Evolutionary conservation across 2,113 vertebrate genomes (phyloP), one percentile per base, ranked within the genome.

Genomic region (Gavia stellata): DNA sequence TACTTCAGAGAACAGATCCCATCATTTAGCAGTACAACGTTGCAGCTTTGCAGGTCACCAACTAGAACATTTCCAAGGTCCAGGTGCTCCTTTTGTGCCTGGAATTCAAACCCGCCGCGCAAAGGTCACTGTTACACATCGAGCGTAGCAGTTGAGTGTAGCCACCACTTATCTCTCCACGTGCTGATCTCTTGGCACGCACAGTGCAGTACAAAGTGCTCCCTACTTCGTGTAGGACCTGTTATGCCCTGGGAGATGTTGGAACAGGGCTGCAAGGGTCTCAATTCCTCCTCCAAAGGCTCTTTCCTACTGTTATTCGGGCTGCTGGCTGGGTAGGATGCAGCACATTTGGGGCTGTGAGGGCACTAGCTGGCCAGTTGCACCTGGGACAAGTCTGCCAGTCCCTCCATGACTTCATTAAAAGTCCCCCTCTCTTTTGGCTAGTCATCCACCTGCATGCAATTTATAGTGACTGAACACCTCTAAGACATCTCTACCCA

Each of bases 1-100:
- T 99, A 99, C 67, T 97, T 97, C 85, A 99, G 90, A 19, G 98
- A 59, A 88, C 99, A 99, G 91, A 96, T 95, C 40, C 98, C 98
- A 5, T 98, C 96, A 58, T 99, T 99, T 55, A 98, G 94, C 21
- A 99, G 95, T 38, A 97, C 97, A 92, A 99, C 19, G 9, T 96
- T 89, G 95, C 97, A 95, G 44, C 97, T 97, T 90, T 97, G 95
- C 63, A 52, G 93, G 88, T 97, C 97, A 91, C 99, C 98, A 93
- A 99, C 97, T 65, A 99, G 85, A 84, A 98, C 12, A 13, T 98
- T 98, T 59, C 99, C 99, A 47, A 99, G 94, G 89, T 99, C 98
- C 67, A 99, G n/a, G 65, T 98, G 92, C 10, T 97, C 68, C 7
- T 93, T 88, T 87, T 98, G 95, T 50, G 98, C 98, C 99, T 99